A percentile compares a stretch with the other conserved stretches of the same genome.
Evolutionary conservation across 2,888 invertebrate species (phyloP).

Genomic region (Lasioglossum marginatum): DNA sequence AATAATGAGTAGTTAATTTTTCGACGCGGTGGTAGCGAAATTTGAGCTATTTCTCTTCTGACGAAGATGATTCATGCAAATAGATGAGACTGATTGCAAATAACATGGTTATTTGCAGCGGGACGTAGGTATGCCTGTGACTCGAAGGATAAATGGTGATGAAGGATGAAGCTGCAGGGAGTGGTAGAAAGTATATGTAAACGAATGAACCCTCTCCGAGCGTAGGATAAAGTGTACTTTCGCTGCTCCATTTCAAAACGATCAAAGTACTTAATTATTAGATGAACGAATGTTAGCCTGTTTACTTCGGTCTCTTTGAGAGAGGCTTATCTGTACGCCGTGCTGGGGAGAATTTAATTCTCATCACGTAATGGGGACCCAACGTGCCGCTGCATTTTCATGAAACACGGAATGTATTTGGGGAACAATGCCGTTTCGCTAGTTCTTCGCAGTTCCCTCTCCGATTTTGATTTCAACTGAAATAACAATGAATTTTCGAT

Average conservation of each 20-base stretch:
- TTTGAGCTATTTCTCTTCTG: neutral
- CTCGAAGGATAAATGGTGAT: neutral
- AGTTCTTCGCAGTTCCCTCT: conserved; percentile 11
- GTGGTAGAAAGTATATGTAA: conserved; percentile 4
- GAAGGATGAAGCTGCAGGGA: neutral
- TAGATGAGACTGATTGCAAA: conserved; percentile 32
- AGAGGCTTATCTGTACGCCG: conserved; percentile 29
- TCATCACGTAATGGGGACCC: conserved; percentile 66
- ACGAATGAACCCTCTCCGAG: neutral
- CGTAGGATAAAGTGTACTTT: neutral
- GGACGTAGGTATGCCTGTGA: neutral
- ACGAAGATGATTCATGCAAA: conserved; percentile 22
- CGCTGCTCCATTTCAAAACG: conserved; percentile 15
- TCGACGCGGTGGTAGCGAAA: conserved; percentile 23
- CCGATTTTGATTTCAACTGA: conserved; percentile 17
- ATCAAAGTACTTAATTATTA: conserved; percentile 42
- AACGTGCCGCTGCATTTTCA: conserved; percentile 69
- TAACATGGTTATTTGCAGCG: conserved; percentile 17
- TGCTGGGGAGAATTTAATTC: conserved; percentile 46
- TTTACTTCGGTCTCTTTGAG: conserved; percentile 29
- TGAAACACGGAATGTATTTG: conserved; percentile 55
- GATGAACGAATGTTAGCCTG: conserved; percentile 38
- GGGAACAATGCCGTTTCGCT: conserved; percentile 48
- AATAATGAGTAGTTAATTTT: conserved; percentile 29
- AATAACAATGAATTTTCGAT: conserved; percentile 60